A percentile compares a stretch with the other conserved stretches of the same genome.
phyloP scores from a whole-genome alignment of 2,888 invertebrate species.

The Orthosia incerta region DNA sequence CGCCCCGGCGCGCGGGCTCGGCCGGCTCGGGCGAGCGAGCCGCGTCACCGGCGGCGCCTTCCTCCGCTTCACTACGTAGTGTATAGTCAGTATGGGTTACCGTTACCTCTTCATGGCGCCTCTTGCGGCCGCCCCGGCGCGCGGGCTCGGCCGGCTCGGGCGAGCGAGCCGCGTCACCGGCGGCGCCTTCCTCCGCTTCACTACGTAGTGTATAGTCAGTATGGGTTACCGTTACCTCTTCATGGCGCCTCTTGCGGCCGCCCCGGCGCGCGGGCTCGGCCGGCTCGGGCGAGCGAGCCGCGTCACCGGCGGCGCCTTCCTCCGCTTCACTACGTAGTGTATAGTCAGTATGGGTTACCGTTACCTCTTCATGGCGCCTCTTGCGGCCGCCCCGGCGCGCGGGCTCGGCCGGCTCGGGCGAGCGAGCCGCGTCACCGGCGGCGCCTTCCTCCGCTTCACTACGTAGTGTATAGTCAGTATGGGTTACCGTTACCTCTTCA shows the following conservation, averaged over 20 bases:
- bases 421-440: conserved; percentile 91
- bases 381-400: conserved; percentile 82
- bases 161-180: conserved; percentile 92
- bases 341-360: conserved; percentile 65
- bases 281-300: conserved; percentile 92
- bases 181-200: too few species aligned
- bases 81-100: too few species aligned
- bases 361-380: conserved; percentile 89
- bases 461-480: conserved; percentile 83
- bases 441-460: conserved; percentile 94
- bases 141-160: conserved; percentile 87
- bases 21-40: conserved; percentile 91
- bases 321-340: conserved; percentile 93
- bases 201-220: too few species aligned
- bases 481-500: conserved; percentile 84
- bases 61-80: background rate
- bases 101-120: conserved; percentile 87
- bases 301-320: conserved; percentile 92
- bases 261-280: conserved; percentile 75
- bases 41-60: conserved; percentile 86
- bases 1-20: conserved; percentile 76
- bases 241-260: conserved; percentile 88
- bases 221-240: conserved; percentile 82
- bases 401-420: conserved; percentile 89
- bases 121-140: conserved; percentile 84